Conservation (phyloP, 2,888 invertebrate species). For the Melitaea athalia region DNA sequence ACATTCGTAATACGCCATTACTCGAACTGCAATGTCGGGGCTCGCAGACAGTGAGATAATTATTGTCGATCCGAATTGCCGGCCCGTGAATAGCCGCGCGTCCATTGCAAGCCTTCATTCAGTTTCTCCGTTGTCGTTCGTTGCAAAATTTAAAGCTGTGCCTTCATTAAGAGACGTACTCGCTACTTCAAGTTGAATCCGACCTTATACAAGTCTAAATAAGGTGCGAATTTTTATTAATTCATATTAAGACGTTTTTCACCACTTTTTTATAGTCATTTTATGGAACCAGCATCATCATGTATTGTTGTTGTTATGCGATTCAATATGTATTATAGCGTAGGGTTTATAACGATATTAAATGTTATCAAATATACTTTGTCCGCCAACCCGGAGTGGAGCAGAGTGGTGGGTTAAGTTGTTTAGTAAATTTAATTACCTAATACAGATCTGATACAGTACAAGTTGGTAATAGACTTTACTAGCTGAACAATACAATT, state of each 20-base stretch:
- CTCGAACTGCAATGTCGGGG: background rate
- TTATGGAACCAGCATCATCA: background rate
- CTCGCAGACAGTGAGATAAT: constrained; percentile 7
- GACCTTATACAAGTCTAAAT: background rate
- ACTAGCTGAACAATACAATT: no score
- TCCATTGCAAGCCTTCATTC: constrained; percentile 16
- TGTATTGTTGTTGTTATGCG: background rate
- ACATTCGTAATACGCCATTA: background rate
- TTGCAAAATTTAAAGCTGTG: constrained; percentile 9
- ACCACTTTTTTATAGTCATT: background rate
- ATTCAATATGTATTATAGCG: background rate
- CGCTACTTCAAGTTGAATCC: background rate
- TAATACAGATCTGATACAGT: no score
- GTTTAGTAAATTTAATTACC: no score
- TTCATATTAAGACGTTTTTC: background rate
- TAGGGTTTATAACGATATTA: no score
- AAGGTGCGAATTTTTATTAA: background rate
- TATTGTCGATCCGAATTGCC: constrained; percentile 13
- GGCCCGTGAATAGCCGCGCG: constrained; percentile 11
- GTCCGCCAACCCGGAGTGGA: no score
- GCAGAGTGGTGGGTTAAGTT: no score
- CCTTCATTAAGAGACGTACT: constrained; percentile 1
- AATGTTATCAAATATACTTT: no score
- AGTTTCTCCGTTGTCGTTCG: background rate
- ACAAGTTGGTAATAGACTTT: no score